Evolutionary conservation across 2,888 invertebrate species (phyloP), one percentile per base, ranked within the genome.

Genomic region (Operophtera brumata): DNA sequence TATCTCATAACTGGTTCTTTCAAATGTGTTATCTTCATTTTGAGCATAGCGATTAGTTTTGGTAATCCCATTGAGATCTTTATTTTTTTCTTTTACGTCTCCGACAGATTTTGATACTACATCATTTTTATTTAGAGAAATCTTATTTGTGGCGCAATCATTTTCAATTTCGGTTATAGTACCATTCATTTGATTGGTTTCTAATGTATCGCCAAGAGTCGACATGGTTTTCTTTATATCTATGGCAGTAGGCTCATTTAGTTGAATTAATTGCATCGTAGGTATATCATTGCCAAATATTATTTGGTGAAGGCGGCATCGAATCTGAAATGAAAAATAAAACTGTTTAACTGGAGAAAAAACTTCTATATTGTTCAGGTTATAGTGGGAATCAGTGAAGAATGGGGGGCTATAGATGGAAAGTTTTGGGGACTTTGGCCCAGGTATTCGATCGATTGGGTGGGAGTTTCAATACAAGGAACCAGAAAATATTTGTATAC

Each of bases 231-330:
- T 70, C 50, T 71, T 70, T 66, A 81, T 71, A 53, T 74, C 75
- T 32, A 47, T 26, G 67, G 75, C 63, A 55, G 70, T 61, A 53
- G 70, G 62, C 61, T 84, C 82, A 70, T 75, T 66, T 55, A 81
- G 78, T 61, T 82, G 63, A 70, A 85, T 82, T 73, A 89, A 75
- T 86, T 89, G 87, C 89, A 90, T 89, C 75, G 78, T 87, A n/a
- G n/a, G n/a, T n/a, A 73, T 75, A 72, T 66, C 83, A 81, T 85
- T 71, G 79, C 80, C 40, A 46, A 47, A 34, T 45, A 26, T 35
- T 46, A 69, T 73, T 64, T 39, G 56, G 49, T 47, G 51, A 59
- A 66, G 64, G 65, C 61, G 50, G 58, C 69, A 54, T 47, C 37
- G 53, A 49, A 66, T 44, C 84, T 84, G 81, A 61, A 86, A 81